These are phyloP conservation scores for Eospalax fontanierii DNA, from an alignment of 2,797 vertebrate species.

Conservation along the genomic window DNA sequence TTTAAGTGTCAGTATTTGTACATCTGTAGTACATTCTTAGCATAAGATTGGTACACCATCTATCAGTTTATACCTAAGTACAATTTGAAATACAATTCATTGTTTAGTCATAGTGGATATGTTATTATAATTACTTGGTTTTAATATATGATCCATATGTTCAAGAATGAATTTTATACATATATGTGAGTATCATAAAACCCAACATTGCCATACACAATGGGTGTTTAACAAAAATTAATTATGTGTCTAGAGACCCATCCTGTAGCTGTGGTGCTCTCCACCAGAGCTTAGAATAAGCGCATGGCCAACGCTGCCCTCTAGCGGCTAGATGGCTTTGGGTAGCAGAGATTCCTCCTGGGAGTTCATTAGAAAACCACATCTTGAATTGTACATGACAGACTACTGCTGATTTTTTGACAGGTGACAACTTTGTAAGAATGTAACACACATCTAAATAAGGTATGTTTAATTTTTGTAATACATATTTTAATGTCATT, in stretches of 20 bases:
- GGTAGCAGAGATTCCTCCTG: background rate
- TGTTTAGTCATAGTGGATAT: background rate
- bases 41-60: background rate
- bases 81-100: constrained; percentile 42
- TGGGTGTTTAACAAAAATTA: background rate
- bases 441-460: constrained; percentile 50
- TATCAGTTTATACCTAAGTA: constrained; percentile 22
- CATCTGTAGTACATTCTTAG: background rate
- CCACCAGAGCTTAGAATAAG: background rate
- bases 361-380: background rate
- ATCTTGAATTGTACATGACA: background rate
- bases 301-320: constrained; percentile 78
- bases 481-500: constrained; percentile 63
- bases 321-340: constrained; percentile 77
- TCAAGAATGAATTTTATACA: constrained; percentile 15
- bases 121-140: constrained; percentile 40
- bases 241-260: background rate
- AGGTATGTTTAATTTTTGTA: background rate
- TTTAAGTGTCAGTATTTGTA: background rate
- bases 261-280: background rate
- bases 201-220: background rate
- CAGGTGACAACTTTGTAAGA: constrained; percentile 5
- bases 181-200: background rate
- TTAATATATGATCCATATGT: background rate
- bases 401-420: constrained; percentile 26